These are phyloP conservation scores for Gadus macrocephalus DNA, from an alignment of 2,113 vertebrate species.

Conservation along the genomic window DNA sequence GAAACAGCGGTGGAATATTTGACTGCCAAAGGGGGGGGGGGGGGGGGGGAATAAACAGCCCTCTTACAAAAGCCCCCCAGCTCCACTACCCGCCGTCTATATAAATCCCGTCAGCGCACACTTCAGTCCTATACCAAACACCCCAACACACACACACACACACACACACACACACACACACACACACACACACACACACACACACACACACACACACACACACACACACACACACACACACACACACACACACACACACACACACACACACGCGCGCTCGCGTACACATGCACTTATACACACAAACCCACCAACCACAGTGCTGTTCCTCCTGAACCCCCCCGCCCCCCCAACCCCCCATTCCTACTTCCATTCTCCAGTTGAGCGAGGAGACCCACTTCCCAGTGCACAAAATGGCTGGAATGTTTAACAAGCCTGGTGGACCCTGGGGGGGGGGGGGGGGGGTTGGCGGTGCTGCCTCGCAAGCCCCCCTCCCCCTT, in stretches of 20 bases:
- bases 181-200: too few relatives aligned
- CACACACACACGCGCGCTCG: too few relatives aligned
- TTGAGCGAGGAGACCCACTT: conserved; percentile 64
- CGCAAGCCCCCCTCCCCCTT: not conserved
- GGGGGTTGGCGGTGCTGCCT: conserved; percentile 2
- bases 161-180: not conserved
- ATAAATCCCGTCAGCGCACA: conserved; percentile 38
- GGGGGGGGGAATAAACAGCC: conserved; percentile 39
- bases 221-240: too few relatives aligned
- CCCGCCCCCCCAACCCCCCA: conserved; percentile 34
- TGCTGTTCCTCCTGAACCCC: conserved; percentile 25
- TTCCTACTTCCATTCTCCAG: conserved; percentile 45
- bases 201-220: too few relatives aligned
- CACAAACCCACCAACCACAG: conserved; percentile 7
- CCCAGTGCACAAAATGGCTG: conserved; percentile 71
- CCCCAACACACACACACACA: conserved; percentile 23
- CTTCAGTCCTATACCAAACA: conserved; percentile 40
- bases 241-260: too few relatives aligned
- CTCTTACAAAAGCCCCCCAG: conserved; percentile 39
- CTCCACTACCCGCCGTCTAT: conserved; percentile 33
- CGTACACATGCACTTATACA: not conserved
- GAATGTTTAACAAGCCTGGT: conserved; percentile 64
- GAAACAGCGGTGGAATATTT: conserved; percentile 35
- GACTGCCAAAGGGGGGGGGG: conserved; percentile 22
- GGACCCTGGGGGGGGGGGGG: conserved; percentile 40